Conservation (phyloP, 1,140 invertebrate species). For the Neelides sp. region DNA sequence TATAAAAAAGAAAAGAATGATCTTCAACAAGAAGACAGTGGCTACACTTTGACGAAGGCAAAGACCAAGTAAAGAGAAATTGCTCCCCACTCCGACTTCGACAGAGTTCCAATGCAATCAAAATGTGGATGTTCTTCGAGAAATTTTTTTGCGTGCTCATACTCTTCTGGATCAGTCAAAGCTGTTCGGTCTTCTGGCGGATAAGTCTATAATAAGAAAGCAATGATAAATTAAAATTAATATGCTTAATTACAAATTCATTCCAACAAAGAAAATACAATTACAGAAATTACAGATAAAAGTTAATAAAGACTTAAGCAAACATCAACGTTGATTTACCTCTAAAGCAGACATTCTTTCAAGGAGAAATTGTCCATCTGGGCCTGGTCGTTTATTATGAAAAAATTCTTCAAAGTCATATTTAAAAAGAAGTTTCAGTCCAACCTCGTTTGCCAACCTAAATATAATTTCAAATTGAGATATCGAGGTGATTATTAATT, state of each 20-base stretch:
- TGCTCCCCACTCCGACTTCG: conserved; percentile 85
- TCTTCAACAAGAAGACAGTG: not conserved
- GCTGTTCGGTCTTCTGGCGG: conserved; percentile 44
- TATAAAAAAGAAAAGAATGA: not conserved
- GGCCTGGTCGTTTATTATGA: conserved; percentile 47
- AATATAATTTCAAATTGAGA: conserved; percentile 26
- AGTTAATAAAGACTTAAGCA: conserved; percentile 30
- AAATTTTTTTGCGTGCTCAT: conserved; percentile 54
- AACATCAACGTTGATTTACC: conserved; percentile 34
- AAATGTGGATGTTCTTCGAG: conserved; percentile 40
- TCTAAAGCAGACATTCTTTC: conserved; percentile 63
- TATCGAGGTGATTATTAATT: conserved; percentile 3
- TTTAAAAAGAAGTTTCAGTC: conserved; percentile 60
- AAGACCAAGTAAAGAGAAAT: conserved; percentile 70
- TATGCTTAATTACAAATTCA: not conserved
- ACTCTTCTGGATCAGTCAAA: conserved; percentile 51
- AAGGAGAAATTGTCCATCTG: conserved; percentile 50
- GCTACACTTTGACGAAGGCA: conserved; percentile 57
- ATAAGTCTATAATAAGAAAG: conserved; percentile 46
- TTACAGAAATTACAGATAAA: not conserved
- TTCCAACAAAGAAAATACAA: not conserved
- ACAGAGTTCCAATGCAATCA: conserved; percentile 60
- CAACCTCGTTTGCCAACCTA: conserved; percentile 64
- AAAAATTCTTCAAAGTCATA: conserved; percentile 71
- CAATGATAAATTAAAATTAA: conserved; percentile 5